Percentiles rank a stretch among this genome's conserved stretches.
Evolutionary conservation across 1,140 invertebrate species (phyloP).

Genomic region (Drosophila micromelanica): DNA sequence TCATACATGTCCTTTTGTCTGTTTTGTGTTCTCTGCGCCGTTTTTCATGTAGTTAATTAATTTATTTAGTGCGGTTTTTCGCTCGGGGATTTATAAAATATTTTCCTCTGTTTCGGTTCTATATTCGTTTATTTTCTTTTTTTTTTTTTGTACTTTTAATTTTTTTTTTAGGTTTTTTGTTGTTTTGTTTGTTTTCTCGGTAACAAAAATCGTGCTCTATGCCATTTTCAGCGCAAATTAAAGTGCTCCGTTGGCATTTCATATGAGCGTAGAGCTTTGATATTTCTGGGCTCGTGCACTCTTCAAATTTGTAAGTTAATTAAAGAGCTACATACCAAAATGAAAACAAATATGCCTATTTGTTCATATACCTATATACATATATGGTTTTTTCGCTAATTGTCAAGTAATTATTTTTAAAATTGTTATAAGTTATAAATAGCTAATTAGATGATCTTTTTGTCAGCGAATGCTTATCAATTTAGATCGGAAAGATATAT

Average conservation of each 20-base stretch:
- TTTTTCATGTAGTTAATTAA: constrained; percentile 74
- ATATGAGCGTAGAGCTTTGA: constrained; percentile 11
- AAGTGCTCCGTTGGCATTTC: constrained; percentile 37
- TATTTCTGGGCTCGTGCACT: constrained; percentile 30
- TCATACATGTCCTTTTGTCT: constrained; percentile 49
- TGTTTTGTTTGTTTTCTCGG: constrained; percentile 21
- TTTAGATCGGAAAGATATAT: no score
- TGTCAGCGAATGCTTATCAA: no score
- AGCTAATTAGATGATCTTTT: no score
- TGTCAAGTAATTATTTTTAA: no score
- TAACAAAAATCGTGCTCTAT: constrained; percentile 36
- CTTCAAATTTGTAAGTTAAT: constrained; percentile 29
- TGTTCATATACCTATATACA: not conserved
- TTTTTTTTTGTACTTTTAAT: constrained; percentile 40
- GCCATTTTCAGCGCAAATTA: constrained; percentile 35
- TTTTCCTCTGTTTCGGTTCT: constrained; percentile 50
- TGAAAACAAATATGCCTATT: no score
- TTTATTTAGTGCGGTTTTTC: constrained; percentile 77
- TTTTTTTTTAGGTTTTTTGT: constrained; percentile 15
- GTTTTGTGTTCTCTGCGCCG: constrained; percentile 31
- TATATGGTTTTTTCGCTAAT: not conserved
- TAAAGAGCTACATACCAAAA: not conserved
- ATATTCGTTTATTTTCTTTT: constrained; percentile 24
- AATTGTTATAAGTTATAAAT: no score
- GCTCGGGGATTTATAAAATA: constrained; percentile 74